These are phyloP conservation scores for Passerculus sandwichensis DNA, from an alignment of 2,797 vertebrate species.

Conservation along the genomic window DNA sequence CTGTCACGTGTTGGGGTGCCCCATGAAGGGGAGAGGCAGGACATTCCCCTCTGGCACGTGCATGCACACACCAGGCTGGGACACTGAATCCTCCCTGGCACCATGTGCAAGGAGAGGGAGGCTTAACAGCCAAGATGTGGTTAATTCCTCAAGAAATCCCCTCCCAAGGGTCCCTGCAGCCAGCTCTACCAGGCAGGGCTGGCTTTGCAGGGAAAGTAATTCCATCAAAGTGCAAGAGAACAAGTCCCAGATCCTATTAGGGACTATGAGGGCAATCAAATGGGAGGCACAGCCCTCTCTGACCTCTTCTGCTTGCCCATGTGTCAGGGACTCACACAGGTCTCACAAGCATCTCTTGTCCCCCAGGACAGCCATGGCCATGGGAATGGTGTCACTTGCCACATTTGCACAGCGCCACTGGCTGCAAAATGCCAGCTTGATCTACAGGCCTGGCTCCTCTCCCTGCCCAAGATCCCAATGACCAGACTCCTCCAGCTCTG, in stretches of 20 bases:
- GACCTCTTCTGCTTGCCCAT: not conserved
- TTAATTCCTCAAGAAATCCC: not conserved
- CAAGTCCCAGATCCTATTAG: not conserved
- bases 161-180: not conserved
- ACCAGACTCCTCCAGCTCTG: not conserved
- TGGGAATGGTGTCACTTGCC: not conserved
- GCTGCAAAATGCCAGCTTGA: not conserved
- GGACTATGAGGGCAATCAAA: not conserved
- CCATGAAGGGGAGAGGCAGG: accelerated
- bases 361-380: accelerated
- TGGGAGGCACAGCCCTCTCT: not conserved
- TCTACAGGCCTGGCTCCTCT: not conserved
- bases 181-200: not conserved
- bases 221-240: not conserved
- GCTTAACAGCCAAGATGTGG: not conserved
- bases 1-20: accelerated
- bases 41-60: accelerated
- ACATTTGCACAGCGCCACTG: not conserved
- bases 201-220: not conserved
- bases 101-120: not conserved
- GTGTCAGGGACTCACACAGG: not conserved
- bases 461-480: not conserved
- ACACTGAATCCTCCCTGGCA: not conserved
- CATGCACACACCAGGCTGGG: not conserved
- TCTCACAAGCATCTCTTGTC: not conserved